Evolutionary conservation across 2,888 invertebrate species (phyloP).

Genomic region (Seira sanloemensis): DNA sequence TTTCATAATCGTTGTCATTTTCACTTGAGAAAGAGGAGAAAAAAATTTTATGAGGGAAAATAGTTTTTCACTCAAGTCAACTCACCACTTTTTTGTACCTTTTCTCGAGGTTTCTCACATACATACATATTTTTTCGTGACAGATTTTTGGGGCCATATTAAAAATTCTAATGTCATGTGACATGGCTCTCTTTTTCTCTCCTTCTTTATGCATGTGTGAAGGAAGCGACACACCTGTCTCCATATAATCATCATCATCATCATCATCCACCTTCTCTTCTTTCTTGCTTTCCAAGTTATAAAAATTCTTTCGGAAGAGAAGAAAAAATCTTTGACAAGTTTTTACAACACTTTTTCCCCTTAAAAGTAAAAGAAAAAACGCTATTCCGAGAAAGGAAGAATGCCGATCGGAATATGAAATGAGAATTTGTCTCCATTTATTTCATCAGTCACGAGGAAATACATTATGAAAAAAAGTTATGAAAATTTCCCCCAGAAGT

Average conservation of each 20-base stretch:
- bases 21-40: conserved; percentile 30
- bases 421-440: conserved; percentile 39
- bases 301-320: conserved; percentile 13
- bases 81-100: background rate
- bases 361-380: background rate
- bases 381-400: conserved; percentile 30
- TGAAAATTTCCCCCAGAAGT: background rate
- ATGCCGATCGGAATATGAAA: conserved; percentile 61
- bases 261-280: background rate
- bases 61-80: conserved; percentile 22
- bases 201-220: background rate
- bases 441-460: background rate
- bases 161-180: conserved; percentile 62
- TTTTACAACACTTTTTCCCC: conserved; percentile 47
- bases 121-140: conserved; percentile 35
- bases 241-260: background rate
- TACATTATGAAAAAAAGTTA: conserved; percentile 1
- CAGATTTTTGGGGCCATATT: conserved; percentile 50
- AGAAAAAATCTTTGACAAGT: conserved; percentile 53
- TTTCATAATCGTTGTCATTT: conserved; percentile 54
- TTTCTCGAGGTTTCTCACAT: conserved; percentile 1
- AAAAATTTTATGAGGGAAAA: conserved; percentile 33
- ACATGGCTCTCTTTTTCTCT: background rate
- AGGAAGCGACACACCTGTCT: conserved; percentile 53
- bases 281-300: background rate